Evolutionary conservation across 2,888 invertebrate genomes (phyloP), one percentile per base, ranked within the genome.

Genomic region (Cephus pulcher): DNA sequence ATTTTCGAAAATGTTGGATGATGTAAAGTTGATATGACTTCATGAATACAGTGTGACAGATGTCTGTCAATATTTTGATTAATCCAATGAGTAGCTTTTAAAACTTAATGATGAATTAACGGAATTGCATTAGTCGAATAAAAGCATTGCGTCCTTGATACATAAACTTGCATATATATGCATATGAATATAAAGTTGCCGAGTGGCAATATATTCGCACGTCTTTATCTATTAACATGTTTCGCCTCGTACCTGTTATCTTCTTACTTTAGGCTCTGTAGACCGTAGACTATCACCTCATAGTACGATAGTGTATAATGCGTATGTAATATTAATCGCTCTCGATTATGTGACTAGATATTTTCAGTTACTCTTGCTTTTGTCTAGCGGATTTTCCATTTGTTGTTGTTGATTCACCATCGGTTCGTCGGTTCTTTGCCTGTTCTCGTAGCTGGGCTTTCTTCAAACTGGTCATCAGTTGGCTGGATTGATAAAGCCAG

Each of bases 401-500:
- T 12, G 40, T 82, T 12, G 80, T 82, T 34, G 76, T 78, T 35
- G 76, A 71, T 73, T 88, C 88, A 23, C 81, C 83, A 75, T 86
- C 85, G 69, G 80, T 82, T 73, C 86, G 86, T 68, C 89, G 87
- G 82, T 88, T 90, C 91, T 94, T 94, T 79, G 94, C 93, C 77
- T 94, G 94, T 86, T 96, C 95, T 85, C 95, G 93, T 34, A 97
- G 91, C 89, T 97, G 97, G 1, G 97, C 96, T 85, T 95, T 94
- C 92, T 97, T 97, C 82, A 97, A 90, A 87, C 96, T 96, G 34
- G 96, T 95, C 96, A 98, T 97, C 86, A 98, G 92, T 90, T 96
- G 96, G 76, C 97, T 97, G 0, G 97, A 97, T 87, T 96, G 96
- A 91, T 96, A 97, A 78, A 98, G 92, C 97, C 98, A 98, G 83